A percentile compares a stretch with the other conserved stretches of the same genome.
phyloP scores from a whole-genome alignment of 2,888 invertebrate species.

The Scaptomyza parva region DNA sequence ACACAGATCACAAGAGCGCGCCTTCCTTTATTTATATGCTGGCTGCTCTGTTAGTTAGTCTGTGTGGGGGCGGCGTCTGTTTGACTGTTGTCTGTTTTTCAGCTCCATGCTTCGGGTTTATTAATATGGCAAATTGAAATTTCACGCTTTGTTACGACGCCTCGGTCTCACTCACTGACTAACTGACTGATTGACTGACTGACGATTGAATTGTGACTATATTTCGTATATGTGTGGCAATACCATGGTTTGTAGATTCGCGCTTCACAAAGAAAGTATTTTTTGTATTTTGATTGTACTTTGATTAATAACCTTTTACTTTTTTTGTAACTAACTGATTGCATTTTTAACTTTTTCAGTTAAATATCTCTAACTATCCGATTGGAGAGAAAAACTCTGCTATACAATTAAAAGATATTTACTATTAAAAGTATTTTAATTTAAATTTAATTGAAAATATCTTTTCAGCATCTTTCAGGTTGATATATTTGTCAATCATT shows the following conservation, averaged over 20 bases:
- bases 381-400: too few species aligned
- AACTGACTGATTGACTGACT: constrained; percentile 4
- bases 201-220: neutral
- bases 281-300: constrained; percentile 4
- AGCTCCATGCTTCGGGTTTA: constrained; percentile 57
- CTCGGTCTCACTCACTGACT: constrained; percentile 9
- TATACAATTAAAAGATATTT: too few species aligned
- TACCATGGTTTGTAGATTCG: neutral
- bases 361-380: neutral
- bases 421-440: too few species aligned
- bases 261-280: neutral
- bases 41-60: constrained; percentile 14
- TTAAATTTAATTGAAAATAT: too few species aligned
- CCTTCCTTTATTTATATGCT: constrained; percentile 3
- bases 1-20: neutral
- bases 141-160: constrained; percentile 59
- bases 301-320: too few species aligned
- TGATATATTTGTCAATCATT: too few species aligned
- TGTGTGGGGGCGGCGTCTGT: constrained; percentile 32
- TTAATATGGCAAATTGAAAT: constrained; percentile 79
- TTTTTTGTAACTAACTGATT: neutral
- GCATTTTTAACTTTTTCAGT: neutral
- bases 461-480: too few species aligned
- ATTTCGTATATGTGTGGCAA: constrained; percentile 15
- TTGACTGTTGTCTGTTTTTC: constrained; percentile 47